Conservation (phyloP, 2,888 invertebrate genomes). For the Muschampia plurimacula region DNA sequence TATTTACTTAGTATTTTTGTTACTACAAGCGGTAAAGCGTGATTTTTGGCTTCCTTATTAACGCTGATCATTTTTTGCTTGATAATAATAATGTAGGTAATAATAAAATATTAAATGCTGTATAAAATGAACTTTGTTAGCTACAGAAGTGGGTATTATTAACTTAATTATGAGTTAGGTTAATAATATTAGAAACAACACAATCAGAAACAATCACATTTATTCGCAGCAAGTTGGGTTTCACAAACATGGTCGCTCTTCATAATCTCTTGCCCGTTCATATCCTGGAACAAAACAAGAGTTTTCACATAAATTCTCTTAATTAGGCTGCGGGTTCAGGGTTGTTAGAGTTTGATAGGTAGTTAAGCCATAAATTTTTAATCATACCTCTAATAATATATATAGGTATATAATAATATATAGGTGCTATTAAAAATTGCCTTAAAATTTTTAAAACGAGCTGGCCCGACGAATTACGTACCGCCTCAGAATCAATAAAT, state of each 20-base stretch:
- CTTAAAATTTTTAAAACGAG: too few relatives aligned
- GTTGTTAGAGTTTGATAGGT: neutral
- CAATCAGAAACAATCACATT: constrained; percentile 17
- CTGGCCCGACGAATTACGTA: too few relatives aligned
- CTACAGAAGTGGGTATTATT: too few relatives aligned
- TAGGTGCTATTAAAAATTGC: neutral
- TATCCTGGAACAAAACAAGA: constrained; percentile 51
- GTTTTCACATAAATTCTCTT: constrained; percentile 56
- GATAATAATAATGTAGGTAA: too few relatives aligned
- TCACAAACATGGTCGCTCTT: neutral
- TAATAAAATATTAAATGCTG: too few relatives aligned
- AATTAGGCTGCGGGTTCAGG: constrained; percentile 47
- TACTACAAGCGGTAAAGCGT: constrained; percentile 7
- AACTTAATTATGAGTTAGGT: too few relatives aligned
- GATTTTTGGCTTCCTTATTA: neutral
- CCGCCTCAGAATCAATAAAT: too few relatives aligned
- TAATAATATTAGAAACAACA: too few relatives aligned
- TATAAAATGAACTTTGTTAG: too few relatives aligned
- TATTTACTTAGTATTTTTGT: constrained; percentile 45
- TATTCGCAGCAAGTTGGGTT: neutral
- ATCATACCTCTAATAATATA: neutral
- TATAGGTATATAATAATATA: neutral
- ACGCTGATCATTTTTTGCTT: neutral
- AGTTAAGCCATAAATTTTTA: constrained; percentile 6
- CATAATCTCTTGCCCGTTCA: constrained; percentile 2